Base-by-base conservation (phyloP, 1,140 invertebrate genomes). In the Lucilia sericata region DNA sequence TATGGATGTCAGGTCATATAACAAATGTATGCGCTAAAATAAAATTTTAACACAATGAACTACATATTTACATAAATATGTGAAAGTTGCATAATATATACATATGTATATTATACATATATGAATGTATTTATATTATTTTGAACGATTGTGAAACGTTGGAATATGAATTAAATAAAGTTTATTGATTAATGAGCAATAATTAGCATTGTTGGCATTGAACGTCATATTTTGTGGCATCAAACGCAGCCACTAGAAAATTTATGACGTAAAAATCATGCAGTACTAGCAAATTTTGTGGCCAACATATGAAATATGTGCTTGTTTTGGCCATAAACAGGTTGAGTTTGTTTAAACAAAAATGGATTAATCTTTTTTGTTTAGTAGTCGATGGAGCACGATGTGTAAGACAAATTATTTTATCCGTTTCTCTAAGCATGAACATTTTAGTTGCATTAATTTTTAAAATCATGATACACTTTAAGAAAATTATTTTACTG, bases 141-240 rank as follows among this genome's bases (percentile, higher is more conserved):
- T n/a, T 14, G n/a, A 17, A 60, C 55, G 55, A 21, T 10, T 70
- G 21, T 0, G 7, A 5, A 70, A 25, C 2, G 19, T 21, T 21
- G 65, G 42, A 80, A 21, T 42, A 49, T 80, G 76, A 19, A 83
- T 83, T 85, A 80, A 86, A 88, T 88, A 88, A 87, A 89, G 88
- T 88, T 89, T 88, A 89, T 89, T 89, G 88, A 89, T 89, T 89
- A 89, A 89, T 89, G 88, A 87, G 88, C 88, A 88, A 89, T 89
- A 89, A 89, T 89, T 89, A 89, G 88, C 88, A 88, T 88, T 87
- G 86, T 87, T 89, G 88, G 87, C 88, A 88, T 87, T 88, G 88
- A 87, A 87, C 87, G 85, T 87, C 88, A 89, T 89, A 89, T 88
- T 89, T 89, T 89, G 89, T 86, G 88, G 88, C 88, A 89, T 86